Conservation (phyloP, 2,888 invertebrate genomes). For the Hypercompe scribonia region DNA sequence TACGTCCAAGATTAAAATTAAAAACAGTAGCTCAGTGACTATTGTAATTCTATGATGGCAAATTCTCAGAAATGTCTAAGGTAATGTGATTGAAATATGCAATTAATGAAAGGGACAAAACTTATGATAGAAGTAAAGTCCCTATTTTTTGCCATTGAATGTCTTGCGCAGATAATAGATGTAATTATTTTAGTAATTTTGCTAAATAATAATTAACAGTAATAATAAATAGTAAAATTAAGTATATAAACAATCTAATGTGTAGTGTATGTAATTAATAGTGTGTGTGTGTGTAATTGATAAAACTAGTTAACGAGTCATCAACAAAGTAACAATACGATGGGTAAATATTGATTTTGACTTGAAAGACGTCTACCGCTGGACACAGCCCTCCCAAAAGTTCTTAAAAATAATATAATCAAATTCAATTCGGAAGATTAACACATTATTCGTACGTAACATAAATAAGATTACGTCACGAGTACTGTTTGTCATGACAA, state of each 20-base stretch:
- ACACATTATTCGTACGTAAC: slow-evolving; percentile 63
- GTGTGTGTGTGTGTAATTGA: neutral
- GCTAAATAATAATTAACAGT: neutral
- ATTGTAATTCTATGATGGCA: neutral
- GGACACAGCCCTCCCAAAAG: too few relatives aligned
- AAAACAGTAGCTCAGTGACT: neutral
- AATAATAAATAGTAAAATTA: neutral
- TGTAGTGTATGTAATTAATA: too few relatives aligned
- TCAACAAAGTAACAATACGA: neutral
- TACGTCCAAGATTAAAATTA: too few relatives aligned
- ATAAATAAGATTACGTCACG: slow-evolving; percentile 74
- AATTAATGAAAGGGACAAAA: neutral
- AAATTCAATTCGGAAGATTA: slow-evolving; percentile 46
- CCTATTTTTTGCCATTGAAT: neutral
- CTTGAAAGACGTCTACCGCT: too few relatives aligned
- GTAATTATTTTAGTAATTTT: neutral
- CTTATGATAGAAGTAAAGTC: neutral
- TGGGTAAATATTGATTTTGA: neutral
- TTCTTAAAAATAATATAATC: neutral
- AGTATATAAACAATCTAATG: neutral
- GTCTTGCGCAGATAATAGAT: neutral
- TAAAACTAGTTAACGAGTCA: neutral
- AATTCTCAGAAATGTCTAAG: neutral
- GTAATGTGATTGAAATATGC: neutral
- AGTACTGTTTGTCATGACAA: slow-evolving; percentile 76